A percentile compares a stretch with the other conserved stretches of the same genome.
Conservation (phyloP, 2,888 invertebrate species). For the Sesia apiformis region DNA sequence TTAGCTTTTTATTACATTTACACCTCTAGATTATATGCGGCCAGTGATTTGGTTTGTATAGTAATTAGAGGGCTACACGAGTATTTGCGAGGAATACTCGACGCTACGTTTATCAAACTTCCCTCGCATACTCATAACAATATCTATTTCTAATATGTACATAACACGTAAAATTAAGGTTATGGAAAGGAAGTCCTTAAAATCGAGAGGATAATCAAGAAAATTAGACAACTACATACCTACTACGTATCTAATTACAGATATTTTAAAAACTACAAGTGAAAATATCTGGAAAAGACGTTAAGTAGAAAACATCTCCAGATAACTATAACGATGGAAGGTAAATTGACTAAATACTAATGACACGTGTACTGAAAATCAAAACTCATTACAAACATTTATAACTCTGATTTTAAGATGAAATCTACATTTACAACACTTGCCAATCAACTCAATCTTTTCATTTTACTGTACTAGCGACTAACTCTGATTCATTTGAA, state of each 20-base stretch:
- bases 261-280: constrained; percentile 18
- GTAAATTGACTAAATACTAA: constrained; percentile 61
- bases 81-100: too few relatives aligned
- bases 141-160: constrained; percentile 62
- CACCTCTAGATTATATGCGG: too few relatives aligned
- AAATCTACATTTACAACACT: too few relatives aligned
- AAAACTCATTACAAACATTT: constrained; percentile 7
- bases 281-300: constrained; percentile 26
- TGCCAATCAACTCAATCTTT: too few relatives aligned
- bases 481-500: too few relatives aligned
- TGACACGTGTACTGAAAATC: constrained; percentile 34
- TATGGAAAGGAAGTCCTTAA: constrained; percentile 5
- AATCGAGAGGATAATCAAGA: constrained; percentile 1
- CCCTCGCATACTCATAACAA: constrained; percentile 16
- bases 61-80: too few relatives aligned
- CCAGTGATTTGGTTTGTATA: too few relatives aligned
- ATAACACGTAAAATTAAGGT: constrained; percentile 37
- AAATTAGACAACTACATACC: constrained; percentile 9
- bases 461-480: too few relatives aligned
- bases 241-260: constrained; percentile 18
- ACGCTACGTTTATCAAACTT: too few relatives aligned
- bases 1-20: too few relatives aligned
- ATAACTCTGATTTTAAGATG: too few relatives aligned
- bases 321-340: constrained; percentile 48
- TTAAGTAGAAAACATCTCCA: constrained; percentile 31